phyloP scores from a whole-genome alignment of 2,888 invertebrate species.

The Lochmaea capreae region DNA sequence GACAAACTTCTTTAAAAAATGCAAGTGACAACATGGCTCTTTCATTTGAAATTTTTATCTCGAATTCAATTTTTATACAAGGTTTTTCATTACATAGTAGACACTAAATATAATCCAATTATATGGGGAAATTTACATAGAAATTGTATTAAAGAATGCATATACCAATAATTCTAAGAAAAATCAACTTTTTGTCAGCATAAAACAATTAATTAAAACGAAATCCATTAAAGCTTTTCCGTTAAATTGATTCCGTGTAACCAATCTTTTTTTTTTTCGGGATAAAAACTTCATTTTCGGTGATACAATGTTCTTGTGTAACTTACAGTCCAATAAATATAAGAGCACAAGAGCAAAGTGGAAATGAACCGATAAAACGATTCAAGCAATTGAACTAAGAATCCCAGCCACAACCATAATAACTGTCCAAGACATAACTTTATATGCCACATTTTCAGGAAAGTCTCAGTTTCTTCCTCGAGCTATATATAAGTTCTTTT shows the following conservation, averaged over 20 bases:
- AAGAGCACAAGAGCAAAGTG: slow-evolving; percentile 21
- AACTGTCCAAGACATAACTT: slow-evolving; percentile 50
- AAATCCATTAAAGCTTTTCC: too few relatives aligned
- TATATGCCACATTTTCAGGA: slow-evolving; percentile 46
- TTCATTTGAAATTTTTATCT: not conserved
- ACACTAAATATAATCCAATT: too few relatives aligned
- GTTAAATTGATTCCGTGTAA: too few relatives aligned
- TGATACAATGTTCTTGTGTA: slow-evolving; percentile 12
- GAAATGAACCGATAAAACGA: slow-evolving; percentile 34
- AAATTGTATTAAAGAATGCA: not conserved
- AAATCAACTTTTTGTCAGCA: too few relatives aligned
- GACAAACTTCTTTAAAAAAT: slow-evolving; percentile 8
- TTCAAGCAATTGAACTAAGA: slow-evolving; percentile 34
- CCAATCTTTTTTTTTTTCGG: not conserved
- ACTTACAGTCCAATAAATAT: slow-evolving; percentile 29
- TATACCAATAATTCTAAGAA: too few relatives aligned
- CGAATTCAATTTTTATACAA: not conserved
- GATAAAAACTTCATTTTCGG: slow-evolving; percentile 5
- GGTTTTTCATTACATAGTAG: not conserved
- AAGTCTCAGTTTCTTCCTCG: slow-evolving; percentile 49
- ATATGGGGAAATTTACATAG: not conserved
- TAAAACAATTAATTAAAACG: too few relatives aligned
- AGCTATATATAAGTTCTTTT: slow-evolving; percentile 48
- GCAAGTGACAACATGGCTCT: slow-evolving; percentile 6
- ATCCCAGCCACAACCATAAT: slow-evolving; percentile 44